Evolutionary conservation across 1,140 invertebrate species (phyloP).

Genomic region (Thaumatotibia leucotreta): DNA sequence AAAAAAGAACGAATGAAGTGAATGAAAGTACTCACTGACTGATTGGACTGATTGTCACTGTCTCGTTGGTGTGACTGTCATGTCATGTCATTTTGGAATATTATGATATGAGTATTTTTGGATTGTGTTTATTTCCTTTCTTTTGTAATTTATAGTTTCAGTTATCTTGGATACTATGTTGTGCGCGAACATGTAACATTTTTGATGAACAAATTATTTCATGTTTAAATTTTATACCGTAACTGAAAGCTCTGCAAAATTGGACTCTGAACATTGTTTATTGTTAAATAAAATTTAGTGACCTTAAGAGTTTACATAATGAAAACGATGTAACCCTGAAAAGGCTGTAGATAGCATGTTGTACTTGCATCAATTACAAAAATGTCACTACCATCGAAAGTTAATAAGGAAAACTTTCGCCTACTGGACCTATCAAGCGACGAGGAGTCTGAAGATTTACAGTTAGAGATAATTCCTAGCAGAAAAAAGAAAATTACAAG

Average conservation of each 20-base stretch:
- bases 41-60: neutral
- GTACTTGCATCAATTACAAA: slow-evolving; percentile 33
- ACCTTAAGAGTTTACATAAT: neutral
- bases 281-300: neutral
- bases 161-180: neutral
- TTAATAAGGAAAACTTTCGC: slow-evolving; percentile 81
- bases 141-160: neutral
- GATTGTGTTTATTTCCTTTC: neutral
- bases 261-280: neutral
- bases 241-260: too few relatives aligned
- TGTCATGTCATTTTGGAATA: neutral
- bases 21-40: neutral
- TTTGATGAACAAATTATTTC: neutral
- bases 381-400: slow-evolving; percentile 66
- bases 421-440: slow-evolving; percentile 79
- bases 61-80: too few relatives aligned
- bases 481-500: slow-evolving; percentile 76
- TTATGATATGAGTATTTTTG: neutral
- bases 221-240: neutral
- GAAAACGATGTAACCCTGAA: neutral
- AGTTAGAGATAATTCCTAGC: slow-evolving; percentile 78
- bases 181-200: neutral
- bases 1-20: neutral
- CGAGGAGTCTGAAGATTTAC: slow-evolving; percentile 79
- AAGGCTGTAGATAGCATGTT: slow-evolving; percentile 38